Evolutionary conservation across 1,140 invertebrate genomes (phyloP).

Genomic region (Aphidius ervi): DNA sequence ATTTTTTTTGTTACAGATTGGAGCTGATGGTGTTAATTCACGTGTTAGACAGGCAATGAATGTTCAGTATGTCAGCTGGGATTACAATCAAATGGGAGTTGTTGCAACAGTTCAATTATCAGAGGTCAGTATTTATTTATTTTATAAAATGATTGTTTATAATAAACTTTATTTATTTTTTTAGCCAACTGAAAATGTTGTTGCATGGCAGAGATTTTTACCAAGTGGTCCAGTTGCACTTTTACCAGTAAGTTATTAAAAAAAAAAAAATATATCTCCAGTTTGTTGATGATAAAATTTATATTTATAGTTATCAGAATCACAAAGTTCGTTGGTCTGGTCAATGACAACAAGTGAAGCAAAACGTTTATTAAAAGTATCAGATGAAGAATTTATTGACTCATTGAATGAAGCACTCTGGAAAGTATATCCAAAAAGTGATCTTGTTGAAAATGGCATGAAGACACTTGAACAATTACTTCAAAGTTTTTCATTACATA

Average conservation of each 20-base stretch:
- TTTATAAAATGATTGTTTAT: conserved; percentile 11
- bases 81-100: conserved; percentile 85
- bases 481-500: conserved; percentile 47
- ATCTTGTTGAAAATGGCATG: conserved; percentile 56
- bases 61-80: conserved; percentile 72
- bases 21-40: conserved; percentile 91
- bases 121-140: conserved; percentile 54
- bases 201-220: conserved; percentile 95
- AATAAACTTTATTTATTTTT: conserved; percentile 38
- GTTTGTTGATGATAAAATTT: conserved; percentile 20
- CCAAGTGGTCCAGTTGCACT: conserved; percentile 87
- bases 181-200: conserved; percentile 69
- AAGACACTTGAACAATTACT: conserved; percentile 55
- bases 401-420: conserved; percentile 83
- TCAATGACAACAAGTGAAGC: conserved; percentile 73
- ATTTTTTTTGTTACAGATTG: conserved; percentile 63
- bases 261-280: conserved; percentile 19
- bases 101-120: conserved; percentile 82
- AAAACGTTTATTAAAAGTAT: conserved; percentile 65
- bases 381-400: conserved; percentile 82
- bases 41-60: conserved; percentile 76
- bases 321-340: conserved; percentile 88
- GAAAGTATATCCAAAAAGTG: conserved; percentile 63
- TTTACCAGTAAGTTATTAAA: conserved; percentile 66
- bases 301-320: conserved; percentile 60